Conservation (phyloP, 2,797 vertebrate genomes). For the Myotis myotis region DNA sequence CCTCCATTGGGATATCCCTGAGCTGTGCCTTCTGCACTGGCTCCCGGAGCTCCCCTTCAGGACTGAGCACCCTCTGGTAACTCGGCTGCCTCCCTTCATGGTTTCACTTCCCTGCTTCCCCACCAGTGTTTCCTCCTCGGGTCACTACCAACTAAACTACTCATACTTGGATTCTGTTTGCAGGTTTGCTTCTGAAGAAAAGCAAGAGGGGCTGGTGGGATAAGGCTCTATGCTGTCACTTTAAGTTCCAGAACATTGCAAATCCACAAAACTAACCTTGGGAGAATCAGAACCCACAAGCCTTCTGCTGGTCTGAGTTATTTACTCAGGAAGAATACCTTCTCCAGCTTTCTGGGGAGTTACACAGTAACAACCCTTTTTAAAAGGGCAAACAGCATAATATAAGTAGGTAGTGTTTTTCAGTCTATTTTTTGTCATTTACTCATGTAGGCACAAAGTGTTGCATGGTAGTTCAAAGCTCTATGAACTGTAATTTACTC, state of each 20-base stretch:
- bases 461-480: constrained; percentile 52
- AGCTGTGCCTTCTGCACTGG: not conserved
- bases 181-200: constrained; percentile 3
- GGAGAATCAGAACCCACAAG: not conserved
- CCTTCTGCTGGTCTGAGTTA: not conserved
- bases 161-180: constrained; percentile 18
- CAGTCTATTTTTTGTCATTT: constrained; percentile 55
- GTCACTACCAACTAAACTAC: not conserved
- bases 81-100: not conserved
- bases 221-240: not conserved
- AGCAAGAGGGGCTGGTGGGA: not conserved
- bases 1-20: not conserved
- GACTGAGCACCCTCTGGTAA: not conserved
- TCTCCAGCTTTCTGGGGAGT: not conserved
- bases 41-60: not conserved
- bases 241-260: not conserved
- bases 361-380: constrained; percentile 7
- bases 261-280: not conserved
- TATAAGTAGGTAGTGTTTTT: constrained; percentile 8
- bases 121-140: not conserved
- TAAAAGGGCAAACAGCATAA: constrained; percentile 21
- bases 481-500: constrained; percentile 46
- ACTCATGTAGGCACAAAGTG: constrained; percentile 18
- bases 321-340: constrained; percentile 1
- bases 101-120: not conserved